Evolutionary conservation across 2,113 vertebrate species (phyloP).

Genomic region (Pitta sordida): DNA sequence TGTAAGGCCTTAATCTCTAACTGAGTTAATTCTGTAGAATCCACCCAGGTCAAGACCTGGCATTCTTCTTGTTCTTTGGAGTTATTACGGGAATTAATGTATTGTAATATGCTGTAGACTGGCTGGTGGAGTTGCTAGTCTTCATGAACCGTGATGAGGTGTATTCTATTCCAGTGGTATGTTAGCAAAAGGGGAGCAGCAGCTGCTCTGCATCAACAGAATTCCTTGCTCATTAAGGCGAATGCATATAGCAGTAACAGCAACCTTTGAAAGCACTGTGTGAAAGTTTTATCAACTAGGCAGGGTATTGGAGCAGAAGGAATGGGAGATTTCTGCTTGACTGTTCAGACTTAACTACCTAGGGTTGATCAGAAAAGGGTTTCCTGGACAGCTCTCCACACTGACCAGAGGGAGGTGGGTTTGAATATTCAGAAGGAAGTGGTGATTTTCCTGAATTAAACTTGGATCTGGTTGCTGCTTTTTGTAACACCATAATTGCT

Average conservation of each 20-base stretch:
- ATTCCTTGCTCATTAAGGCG: not conserved
- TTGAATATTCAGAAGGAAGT: not conserved
- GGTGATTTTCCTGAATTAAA: not conserved
- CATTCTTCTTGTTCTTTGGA: conserved; percentile 54
- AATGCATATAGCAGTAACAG: not conserved
- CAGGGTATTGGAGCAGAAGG: not conserved
- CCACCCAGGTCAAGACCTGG: conserved; percentile 53
- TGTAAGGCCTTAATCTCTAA: conserved; percentile 15
- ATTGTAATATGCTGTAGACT: not conserved
- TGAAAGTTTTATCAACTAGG: not conserved
- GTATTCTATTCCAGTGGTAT: not conserved
- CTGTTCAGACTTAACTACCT: not conserved
- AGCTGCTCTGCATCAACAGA: not conserved
- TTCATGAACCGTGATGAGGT: not conserved
- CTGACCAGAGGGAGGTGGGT: not conserved
- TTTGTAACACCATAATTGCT: not conserved
- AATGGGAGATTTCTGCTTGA: not conserved
- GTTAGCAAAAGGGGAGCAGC: not conserved
- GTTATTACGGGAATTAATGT: not conserved
- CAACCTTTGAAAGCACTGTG: not conserved
- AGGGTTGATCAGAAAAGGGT: not conserved
- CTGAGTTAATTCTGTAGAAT: conserved; percentile 43
- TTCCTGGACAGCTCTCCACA: not conserved
- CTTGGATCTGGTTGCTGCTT: not conserved
- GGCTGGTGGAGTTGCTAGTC: not conserved